Conservation (phyloP, 2,113 vertebrate genomes). For the Gobiocypris rarus region DNA sequence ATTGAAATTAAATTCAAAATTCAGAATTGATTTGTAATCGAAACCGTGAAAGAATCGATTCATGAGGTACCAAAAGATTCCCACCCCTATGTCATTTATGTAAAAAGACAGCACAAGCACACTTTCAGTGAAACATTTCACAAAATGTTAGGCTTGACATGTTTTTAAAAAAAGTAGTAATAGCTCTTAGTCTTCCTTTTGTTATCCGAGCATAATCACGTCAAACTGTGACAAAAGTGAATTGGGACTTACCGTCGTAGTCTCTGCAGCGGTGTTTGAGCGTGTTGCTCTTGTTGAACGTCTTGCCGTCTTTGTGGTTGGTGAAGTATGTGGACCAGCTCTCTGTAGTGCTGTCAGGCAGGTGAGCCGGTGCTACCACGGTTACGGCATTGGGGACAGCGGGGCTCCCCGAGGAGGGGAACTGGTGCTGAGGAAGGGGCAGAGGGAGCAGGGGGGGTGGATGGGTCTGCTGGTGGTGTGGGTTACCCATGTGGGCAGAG, state of each 20-base stretch:
- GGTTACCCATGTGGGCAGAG: constrained; percentile 69
- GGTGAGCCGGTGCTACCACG: constrained; percentile 86
- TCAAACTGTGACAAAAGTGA: background rate
- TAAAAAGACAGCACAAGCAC: background rate
- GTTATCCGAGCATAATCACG: background rate
- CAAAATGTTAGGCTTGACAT: background rate
- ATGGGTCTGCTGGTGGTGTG: constrained; percentile 66
- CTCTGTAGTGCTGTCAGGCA: constrained; percentile 93
- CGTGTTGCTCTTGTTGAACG: constrained; percentile 70
- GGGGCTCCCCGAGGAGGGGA: constrained; percentile 78
- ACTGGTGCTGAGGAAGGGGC: constrained; percentile 79
- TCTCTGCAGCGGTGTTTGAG: constrained; percentile 95
- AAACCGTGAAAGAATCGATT: too few relatives aligned
- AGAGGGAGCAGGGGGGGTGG: constrained; percentile 67
- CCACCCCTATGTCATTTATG: background rate
- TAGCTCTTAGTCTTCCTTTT: background rate
- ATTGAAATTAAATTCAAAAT: too few relatives aligned
- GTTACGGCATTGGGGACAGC: constrained; percentile 85
- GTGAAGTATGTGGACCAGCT: constrained; percentile 93
- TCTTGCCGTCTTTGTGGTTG: constrained; percentile 83
- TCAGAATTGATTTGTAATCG: too few relatives aligned
- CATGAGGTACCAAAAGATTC: too few relatives aligned
- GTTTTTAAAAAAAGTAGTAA: background rate
- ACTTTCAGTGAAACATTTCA: background rate
- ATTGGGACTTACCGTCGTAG: constrained; percentile 87